Evolutionary conservation across 1,140 invertebrate species (phyloP).

Genomic region (Lucilia sericata): DNA sequence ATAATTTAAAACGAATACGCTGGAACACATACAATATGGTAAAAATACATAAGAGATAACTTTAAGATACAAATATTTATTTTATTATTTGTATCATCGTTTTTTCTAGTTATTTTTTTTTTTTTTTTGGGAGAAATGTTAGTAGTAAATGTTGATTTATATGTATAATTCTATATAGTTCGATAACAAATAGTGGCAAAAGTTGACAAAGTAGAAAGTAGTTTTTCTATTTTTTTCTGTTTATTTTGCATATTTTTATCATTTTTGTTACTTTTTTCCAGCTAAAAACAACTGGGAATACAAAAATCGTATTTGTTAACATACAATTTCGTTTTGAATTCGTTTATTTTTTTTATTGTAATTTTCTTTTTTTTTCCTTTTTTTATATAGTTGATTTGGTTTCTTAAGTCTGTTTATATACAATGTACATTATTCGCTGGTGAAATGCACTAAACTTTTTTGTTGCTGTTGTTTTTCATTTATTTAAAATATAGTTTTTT

Average conservation of each 20-base stretch:
- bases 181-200: background rate
- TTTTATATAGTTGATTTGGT: background rate
- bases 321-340: too few species aligned
- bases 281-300: background rate
- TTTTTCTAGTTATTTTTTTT: too few species aligned
- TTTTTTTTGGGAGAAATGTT: too few species aligned
- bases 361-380: too few species aligned
- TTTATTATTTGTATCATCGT: too few species aligned
- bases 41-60: too few species aligned
- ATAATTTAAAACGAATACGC: too few species aligned
- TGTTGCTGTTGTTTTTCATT: background rate
- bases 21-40: too few species aligned
- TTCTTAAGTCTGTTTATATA: background rate
- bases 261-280: background rate
- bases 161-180: too few species aligned
- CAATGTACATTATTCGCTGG: background rate
- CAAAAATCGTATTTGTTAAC: background rate
- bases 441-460: conserved; percentile 8
- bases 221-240: background rate
- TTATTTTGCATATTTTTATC: conserved; percentile 8
- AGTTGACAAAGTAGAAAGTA: conserved; percentile 9
- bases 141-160: too few species aligned
- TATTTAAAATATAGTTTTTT: background rate
- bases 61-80: too few species aligned
- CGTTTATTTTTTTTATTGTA: too few species aligned